These are phyloP conservation scores for Callosobruchus maculatus DNA, from an alignment of 2,888 invertebrate genomes.

Conservation along the genomic window DNA sequence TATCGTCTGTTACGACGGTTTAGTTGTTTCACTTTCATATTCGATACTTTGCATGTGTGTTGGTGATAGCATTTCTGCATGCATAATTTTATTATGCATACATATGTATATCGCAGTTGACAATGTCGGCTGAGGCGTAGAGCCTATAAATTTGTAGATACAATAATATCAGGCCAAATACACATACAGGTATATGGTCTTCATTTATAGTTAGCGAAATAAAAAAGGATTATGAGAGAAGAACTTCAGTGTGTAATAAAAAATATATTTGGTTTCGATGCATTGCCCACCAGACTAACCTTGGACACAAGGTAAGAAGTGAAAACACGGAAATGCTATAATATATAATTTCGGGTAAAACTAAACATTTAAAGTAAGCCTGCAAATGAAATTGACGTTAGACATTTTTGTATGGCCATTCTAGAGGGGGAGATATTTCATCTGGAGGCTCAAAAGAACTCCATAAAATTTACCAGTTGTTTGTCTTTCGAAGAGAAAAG, in stretches of 20 bases:
- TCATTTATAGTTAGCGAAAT: neutral
- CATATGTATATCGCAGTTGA: neutral
- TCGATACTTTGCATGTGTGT: neutral
- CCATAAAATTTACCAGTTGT: no score
- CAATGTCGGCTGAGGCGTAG: neutral
- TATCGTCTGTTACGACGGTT: neutral
- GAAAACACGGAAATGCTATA: neutral
- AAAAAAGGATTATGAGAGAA: neutral
- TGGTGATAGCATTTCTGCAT: neutral
- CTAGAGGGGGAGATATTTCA: no score
- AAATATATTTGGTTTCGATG: neutral
- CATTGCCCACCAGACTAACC: neutral
- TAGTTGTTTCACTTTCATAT: neutral
- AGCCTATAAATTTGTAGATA: neutral
- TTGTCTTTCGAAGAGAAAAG: no score
- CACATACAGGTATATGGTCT: neutral
- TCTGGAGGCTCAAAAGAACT: no score
- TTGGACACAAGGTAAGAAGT: neutral
- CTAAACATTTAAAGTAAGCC: no score
- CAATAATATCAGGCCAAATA: neutral
- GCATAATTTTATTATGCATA: neutral
- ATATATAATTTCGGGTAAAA: no score
- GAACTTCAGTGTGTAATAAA: neutral
- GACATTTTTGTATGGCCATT: no score
- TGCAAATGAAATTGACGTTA: no score